Conservation (phyloP, 2,113 vertebrate species). For the Pelusios castaneus region DNA sequence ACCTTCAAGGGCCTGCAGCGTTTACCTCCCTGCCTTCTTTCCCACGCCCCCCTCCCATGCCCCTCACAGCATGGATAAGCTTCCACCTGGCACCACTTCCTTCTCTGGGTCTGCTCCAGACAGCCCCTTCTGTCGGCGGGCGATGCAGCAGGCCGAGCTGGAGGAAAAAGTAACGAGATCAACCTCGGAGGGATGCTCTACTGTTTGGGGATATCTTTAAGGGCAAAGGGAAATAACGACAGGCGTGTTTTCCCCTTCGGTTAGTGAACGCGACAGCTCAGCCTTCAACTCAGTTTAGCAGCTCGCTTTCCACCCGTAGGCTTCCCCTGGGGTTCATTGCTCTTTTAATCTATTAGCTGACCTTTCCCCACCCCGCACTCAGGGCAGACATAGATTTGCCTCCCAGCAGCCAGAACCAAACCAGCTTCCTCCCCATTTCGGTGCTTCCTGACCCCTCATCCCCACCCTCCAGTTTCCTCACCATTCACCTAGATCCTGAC, state of each 20-base stretch:
- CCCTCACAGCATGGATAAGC: not conserved
- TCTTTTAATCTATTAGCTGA: not conserved
- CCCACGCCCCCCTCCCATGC: too few species aligned
- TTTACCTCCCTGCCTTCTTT: not conserved
- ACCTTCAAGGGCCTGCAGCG: not conserved
- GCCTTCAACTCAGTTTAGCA: too few species aligned
- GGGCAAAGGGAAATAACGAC: too few species aligned
- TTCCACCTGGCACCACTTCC: not conserved
- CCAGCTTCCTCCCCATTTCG: too few species aligned
- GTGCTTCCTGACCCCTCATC: not conserved
- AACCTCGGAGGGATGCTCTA: too few species aligned
- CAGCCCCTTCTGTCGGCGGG: not conserved
- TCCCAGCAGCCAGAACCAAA: not conserved
- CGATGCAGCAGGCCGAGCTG: not conserved
- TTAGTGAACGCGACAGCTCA: not conserved
- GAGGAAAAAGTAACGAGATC: too few species aligned
- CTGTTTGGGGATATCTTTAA: not conserved
- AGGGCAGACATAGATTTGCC: not conserved
- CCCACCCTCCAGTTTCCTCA: not conserved
- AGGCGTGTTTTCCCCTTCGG: not conserved
- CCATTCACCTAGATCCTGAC: too few species aligned
- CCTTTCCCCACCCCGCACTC: not conserved
- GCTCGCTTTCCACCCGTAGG: not conserved
- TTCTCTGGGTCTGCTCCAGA: not conserved
- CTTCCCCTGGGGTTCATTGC: not conserved